Conservation (phyloP, 2,797 vertebrate species). For the Gallirallus australis region DNA sequence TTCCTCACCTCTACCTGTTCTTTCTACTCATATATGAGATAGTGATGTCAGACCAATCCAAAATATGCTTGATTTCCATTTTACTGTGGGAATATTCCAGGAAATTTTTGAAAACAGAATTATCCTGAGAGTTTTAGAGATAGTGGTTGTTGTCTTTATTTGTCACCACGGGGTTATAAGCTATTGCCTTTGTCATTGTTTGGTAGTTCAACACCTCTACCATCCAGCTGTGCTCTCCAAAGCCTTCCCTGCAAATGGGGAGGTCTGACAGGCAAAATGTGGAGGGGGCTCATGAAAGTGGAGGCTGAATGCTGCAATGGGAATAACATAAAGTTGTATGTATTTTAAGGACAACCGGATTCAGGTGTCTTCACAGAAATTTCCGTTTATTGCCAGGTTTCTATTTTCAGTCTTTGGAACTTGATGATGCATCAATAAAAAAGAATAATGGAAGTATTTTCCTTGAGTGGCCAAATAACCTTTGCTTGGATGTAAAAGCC, state of each 20-base stretch:
- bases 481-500: background rate
- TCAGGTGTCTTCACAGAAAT: background rate
- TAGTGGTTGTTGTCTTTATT: background rate
- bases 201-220: background rate
- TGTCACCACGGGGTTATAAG: background rate
- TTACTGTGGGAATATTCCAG: background rate
- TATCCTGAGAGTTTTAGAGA: background rate
- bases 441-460: background rate
- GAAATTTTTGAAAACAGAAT: background rate
- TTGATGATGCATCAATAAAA: background rate
- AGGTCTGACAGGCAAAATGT: background rate
- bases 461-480: background rate
- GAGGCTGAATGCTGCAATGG: background rate
- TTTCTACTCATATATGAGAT: constrained; percentile 40
- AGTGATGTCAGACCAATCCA: background rate
- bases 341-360: background rate
- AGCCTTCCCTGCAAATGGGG: background rate
- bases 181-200: background rate
- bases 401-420: background rate
- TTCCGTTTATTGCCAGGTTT: background rate
- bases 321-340: background rate
- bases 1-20: constrained; percentile 23
- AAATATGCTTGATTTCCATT: background rate
- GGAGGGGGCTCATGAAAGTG: background rate
- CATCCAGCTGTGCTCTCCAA: background rate